Conservation (phyloP, 1,140 invertebrate species). For the Tetragnatha versicolor region DNA sequence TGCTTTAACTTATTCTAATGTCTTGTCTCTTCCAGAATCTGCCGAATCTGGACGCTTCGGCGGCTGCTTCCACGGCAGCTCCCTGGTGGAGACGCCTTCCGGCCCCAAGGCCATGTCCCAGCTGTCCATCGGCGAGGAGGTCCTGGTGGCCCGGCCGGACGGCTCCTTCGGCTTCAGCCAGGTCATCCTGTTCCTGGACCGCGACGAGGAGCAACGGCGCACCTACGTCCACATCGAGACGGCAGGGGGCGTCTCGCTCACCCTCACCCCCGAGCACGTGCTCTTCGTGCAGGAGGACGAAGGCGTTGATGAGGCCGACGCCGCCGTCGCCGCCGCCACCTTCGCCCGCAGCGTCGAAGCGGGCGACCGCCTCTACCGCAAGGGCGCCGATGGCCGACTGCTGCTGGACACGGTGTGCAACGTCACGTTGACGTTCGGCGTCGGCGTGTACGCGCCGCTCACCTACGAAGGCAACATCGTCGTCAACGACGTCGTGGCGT, state of each 20-base stretch:
- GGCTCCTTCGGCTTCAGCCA: conserved; percentile 80
- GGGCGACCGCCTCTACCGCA: conserved; percentile 68
- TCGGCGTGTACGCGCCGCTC: conserved; percentile 88
- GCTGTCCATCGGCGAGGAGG: conserved; percentile 78
- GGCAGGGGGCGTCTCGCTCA: conserved; percentile 73
- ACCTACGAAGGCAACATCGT: conserved; percentile 86
- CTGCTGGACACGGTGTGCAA: conserved; percentile 71
- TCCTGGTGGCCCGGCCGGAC: conserved; percentile 75
- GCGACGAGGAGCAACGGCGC: conserved; percentile 66
- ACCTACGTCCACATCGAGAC: conserved; percentile 72
- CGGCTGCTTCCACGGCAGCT: conserved; percentile 78
- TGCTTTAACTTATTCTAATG: background rate
- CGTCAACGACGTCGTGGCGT: conserved; percentile 88
- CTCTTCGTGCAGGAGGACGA: conserved; percentile 64
- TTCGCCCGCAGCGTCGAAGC: conserved; percentile 71
- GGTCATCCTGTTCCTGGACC: conserved; percentile 89
- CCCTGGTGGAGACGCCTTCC: conserved; percentile 70
- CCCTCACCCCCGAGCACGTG: conserved; percentile 85
- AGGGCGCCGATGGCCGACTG: background rate
- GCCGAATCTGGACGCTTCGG: conserved; percentile 77
- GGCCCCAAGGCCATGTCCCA: conserved; percentile 71
- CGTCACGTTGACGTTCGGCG: conserved; percentile 68
- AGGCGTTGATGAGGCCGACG: background rate
- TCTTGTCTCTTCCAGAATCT: conserved; percentile 78
- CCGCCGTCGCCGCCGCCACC: conserved; percentile 59